A percentile compares a stretch with the other conserved stretches of the same genome.
These are phyloP conservation scores for Calephelis virginiensis DNA, from an alignment of 1,140 invertebrate genomes.

Conservation along the genomic window DNA sequence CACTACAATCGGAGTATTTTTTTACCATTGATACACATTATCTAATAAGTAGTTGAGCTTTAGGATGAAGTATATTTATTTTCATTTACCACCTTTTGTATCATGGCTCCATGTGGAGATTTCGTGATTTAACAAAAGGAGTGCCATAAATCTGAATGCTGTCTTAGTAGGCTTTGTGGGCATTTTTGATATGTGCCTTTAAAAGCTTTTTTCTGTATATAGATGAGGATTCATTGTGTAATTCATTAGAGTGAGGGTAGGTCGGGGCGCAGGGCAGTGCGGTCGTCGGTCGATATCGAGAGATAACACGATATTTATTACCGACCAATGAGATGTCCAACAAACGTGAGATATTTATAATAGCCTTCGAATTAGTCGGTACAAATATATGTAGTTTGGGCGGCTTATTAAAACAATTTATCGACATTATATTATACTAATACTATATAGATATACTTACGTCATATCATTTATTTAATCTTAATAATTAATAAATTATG, in stretches of 20 bases:
- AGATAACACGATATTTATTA: slow-evolving; percentile 74
- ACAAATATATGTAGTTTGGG: slow-evolving; percentile 43
- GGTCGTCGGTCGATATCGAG: slow-evolving; percentile 68
- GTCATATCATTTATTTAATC: too few species aligned
- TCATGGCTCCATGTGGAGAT: slow-evolving; percentile 74
- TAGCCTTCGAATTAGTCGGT: slow-evolving; percentile 57
- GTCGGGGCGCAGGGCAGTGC: slow-evolving; percentile 57
- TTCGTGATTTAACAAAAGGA: slow-evolving; percentile 77
- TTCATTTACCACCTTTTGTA: slow-evolving; percentile 76
- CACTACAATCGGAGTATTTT: not conserved
- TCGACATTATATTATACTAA: not conserved
- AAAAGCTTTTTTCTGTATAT: slow-evolving; percentile 79
- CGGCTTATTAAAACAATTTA: not conserved
- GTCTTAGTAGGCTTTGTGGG: slow-evolving; percentile 77
- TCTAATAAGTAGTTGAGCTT: slow-evolving; percentile 61
- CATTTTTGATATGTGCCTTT: slow-evolving; percentile 78
- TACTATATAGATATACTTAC: too few species aligned
- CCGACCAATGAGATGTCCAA: slow-evolving; percentile 64
- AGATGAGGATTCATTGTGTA: slow-evolving; percentile 78
- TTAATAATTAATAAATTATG: too few species aligned
- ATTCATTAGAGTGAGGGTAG: slow-evolving; percentile 75
- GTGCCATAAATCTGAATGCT: slow-evolving; percentile 73
- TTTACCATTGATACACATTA: not conserved
- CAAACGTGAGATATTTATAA: slow-evolving; percentile 65
- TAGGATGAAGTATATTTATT: slow-evolving; percentile 77